Evolutionary conservation across 1,140 invertebrate species (phyloP), one percentile per base, ranked within the genome.

Genomic region (Polypedilum pembai): DNA sequence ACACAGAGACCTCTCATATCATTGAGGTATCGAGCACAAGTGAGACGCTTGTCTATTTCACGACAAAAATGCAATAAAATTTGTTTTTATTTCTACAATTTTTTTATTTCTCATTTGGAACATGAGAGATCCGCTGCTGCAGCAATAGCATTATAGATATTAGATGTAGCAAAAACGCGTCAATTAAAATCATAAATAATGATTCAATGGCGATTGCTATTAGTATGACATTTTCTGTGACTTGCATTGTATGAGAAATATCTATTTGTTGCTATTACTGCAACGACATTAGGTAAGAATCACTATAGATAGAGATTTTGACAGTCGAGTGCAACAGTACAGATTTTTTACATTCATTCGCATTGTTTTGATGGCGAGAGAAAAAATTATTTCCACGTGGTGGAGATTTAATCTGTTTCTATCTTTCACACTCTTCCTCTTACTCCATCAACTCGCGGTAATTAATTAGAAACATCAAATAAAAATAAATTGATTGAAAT

Each of bases 31-130:
- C 15, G 45, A 56, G 45, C 3, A 56, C 45, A 56, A n/a, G 10
- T 12, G 12, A 56, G 12, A n/a, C 45, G 10, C 45, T 56, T 56
- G n/a, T 56, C 45, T n/a, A 56, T 56, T n/a, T 56, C 45, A 56
- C 45, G 45, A 56, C 45, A 56, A 56, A 56, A 56, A 15, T 56
- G 45, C 45, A 56, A 56, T 56, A 56, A 56, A 56, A 12, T 56
- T 56, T 56, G 45, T 56, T 56, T 56, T 56, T 56, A 56, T 56
- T 33, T 33, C 24, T 33, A 33, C 24, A 33, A 33, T 33, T 33
- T 33, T 33, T 33, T 33, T 33, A 33, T 33, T 33, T 33, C 24
- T 33, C 24, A 33, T 33, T 56, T 56, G 45, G 45, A 12, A 4
- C 45, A 56, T 56, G 45, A 56, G 45, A 56, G n/a, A 56, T 56